Percentiles rank a stretch among this genome's conserved stretches.
Conservation (phyloP, 2,888 invertebrate genomes). For the Clivina fossor region DNA sequence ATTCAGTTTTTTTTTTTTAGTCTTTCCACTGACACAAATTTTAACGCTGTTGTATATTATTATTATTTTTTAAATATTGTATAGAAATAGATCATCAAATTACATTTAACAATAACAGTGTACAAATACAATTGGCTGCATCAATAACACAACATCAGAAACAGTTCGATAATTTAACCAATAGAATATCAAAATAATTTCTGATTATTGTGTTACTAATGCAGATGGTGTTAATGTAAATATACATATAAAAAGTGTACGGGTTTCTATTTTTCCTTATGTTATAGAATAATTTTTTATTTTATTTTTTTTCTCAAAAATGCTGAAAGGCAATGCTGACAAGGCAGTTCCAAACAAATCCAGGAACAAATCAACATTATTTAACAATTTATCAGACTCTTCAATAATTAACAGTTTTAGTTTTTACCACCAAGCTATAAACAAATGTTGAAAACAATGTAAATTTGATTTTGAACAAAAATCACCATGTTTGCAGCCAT, state of each 20-base stretch:
- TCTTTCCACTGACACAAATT: conserved; percentile 10
- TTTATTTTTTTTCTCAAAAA: too few species aligned
- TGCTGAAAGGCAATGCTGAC: conserved; percentile 49
- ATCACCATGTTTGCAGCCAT: too few species aligned
- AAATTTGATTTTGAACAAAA: background rate
- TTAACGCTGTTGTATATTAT: conserved; percentile 15
- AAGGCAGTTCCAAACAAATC: conserved; percentile 50
- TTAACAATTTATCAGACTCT: conserved; percentile 26
- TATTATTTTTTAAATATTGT: too few species aligned
- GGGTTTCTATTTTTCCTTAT: conserved; percentile 7
- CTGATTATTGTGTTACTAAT: too few species aligned
- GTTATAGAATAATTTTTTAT: conserved; percentile 42
- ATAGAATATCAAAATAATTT: too few species aligned
- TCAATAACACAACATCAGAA: too few species aligned
- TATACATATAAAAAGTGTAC: conserved; percentile 46
- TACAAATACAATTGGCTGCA: too few species aligned
- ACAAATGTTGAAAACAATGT: background rate
- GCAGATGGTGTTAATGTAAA: too few species aligned
- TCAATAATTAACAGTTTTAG: conserved; percentile 30
- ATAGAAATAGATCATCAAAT: conserved; percentile 37
- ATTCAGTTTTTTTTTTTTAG: conserved; percentile 10
- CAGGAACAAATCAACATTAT: conserved; percentile 29
- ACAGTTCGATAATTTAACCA: too few species aligned
- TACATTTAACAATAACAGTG: conserved; percentile 48
- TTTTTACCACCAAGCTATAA: background rate